Evolutionary conservation across 2,113 vertebrate species (phyloP).

Genomic region (Pseudorasbora parva): DNA sequence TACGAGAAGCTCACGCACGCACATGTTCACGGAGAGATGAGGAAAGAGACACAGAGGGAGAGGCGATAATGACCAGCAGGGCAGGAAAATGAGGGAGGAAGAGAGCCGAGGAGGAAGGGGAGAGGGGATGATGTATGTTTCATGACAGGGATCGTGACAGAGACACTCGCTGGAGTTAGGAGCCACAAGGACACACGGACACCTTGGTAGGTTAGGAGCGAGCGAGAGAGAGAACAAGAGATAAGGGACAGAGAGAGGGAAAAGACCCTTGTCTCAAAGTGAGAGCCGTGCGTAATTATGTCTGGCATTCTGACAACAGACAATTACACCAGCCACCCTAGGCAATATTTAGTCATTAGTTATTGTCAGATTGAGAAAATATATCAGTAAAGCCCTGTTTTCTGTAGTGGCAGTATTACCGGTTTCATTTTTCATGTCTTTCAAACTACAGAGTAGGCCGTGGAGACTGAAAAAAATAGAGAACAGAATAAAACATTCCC

Average conservation of each 20-base stretch:
- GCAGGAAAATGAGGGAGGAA: constrained; percentile 73
- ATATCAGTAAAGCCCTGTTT: constrained; percentile 30
- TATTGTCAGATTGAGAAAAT: constrained; percentile 48
- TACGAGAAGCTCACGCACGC: background rate
- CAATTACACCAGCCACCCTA: constrained; percentile 81
- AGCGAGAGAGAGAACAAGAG: constrained; percentile 14
- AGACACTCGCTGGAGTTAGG: constrained; percentile 74
- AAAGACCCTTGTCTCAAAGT: constrained; percentile 73
- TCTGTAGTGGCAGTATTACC: constrained; percentile 4
- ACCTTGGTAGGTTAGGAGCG: constrained; percentile 45
- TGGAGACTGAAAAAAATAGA: background rate
- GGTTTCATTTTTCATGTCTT: constrained; percentile 12
- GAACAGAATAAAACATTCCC: background rate
- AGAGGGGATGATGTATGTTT: constrained; percentile 79
- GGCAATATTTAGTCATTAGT: constrained; percentile 78
- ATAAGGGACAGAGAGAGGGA: constrained; percentile 54
- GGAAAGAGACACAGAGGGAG: constrained; percentile 8
- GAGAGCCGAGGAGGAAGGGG: constrained; percentile 13
- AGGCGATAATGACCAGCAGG: constrained; percentile 75
- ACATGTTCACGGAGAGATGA: background rate
- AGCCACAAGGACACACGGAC: constrained; percentile 73
- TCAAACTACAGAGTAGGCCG: background rate
- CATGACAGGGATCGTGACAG: constrained; percentile 77
- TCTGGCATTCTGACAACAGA: constrained; percentile 80
- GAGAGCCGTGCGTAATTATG: constrained; percentile 79